Conservation (phyloP, 2,113 vertebrate species). For the Opisthocomus hoazin region DNA sequence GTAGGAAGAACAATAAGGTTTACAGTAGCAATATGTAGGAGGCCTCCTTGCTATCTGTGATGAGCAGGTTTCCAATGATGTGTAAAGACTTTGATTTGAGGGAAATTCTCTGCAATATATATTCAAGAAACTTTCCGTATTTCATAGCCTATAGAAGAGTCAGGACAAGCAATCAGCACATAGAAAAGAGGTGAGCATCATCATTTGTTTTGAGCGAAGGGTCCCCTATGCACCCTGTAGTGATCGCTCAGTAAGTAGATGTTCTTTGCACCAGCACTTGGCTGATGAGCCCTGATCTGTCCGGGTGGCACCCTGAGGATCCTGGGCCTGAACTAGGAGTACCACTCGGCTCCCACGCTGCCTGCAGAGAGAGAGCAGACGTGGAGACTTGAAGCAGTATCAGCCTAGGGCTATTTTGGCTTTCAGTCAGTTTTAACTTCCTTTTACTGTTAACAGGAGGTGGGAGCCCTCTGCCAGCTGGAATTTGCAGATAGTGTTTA, state of each 20-base stretch:
- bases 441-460: neutral
- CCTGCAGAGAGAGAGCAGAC: neutral
- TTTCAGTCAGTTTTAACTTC: neutral
- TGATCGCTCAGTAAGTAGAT: neutral
- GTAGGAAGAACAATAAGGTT: neutral
- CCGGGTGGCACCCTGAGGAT: neutral
- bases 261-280: neutral
- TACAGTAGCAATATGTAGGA: neutral
- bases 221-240: fast-evolving
- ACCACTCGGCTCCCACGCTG: neutral
- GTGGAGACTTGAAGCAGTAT: neutral
- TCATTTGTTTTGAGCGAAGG: neutral
- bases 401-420: neutral
- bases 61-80: neutral
- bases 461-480: neutral
- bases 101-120: neutral
- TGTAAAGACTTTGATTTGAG: neutral
- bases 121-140: neutral
- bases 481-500: neutral
- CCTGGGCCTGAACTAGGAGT: neutral
- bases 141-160: neutral
- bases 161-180: neutral
- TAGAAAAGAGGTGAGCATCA: neutral
- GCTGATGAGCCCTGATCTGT: neutral
- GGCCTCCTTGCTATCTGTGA: fast-evolving